These are phyloP conservation scores for Plebejus anna DNA, from an alignment of 2,888 invertebrate species.

Conservation along the genomic window DNA sequence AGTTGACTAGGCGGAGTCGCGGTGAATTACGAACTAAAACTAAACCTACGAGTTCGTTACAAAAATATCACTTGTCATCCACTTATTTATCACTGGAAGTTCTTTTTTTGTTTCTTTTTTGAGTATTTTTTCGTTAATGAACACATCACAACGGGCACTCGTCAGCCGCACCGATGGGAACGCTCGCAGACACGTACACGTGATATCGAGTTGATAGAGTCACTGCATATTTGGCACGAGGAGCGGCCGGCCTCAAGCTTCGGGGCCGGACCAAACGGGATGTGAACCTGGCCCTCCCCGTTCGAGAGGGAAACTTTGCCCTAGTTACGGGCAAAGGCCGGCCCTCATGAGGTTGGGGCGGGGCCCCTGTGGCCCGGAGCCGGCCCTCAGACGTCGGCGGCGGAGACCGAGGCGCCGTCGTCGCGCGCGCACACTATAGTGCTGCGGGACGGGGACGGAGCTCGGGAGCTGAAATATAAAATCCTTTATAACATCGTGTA, in stretches of 20 bases:
- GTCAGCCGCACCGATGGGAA: neutral
- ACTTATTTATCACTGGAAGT: conserved; percentile 67
- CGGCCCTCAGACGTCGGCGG: neutral
- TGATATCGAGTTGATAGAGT: conserved; percentile 13
- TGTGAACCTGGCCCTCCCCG: neutral
- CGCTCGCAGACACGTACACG: conserved; percentile 37
- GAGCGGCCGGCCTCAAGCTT: neutral
- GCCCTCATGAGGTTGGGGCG: neutral
- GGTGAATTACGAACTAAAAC: conserved; percentile 46
- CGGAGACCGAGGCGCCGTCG: conserved; percentile 9
- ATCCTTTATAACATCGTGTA: too few species aligned
- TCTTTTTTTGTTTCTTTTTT: conserved; percentile 47
- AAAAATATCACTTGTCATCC: conserved; percentile 72
- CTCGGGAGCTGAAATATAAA: neutral
- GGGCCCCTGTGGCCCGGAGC: neutral
- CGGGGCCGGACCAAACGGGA: neutral
- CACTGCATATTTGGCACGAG: conserved; percentile 10
- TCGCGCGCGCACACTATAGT: neutral
- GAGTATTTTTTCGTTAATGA: conserved; percentile 66
- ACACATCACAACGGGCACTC: conserved; percentile 51
- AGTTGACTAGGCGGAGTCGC: conserved; percentile 74
- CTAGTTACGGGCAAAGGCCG: neutral
- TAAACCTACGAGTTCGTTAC: conserved; percentile 44
- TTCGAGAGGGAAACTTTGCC: neutral
- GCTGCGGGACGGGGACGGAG: conserved; percentile 25